Conservation (phyloP, 1,140 invertebrate species). For the Nylanderia fulva region DNA sequence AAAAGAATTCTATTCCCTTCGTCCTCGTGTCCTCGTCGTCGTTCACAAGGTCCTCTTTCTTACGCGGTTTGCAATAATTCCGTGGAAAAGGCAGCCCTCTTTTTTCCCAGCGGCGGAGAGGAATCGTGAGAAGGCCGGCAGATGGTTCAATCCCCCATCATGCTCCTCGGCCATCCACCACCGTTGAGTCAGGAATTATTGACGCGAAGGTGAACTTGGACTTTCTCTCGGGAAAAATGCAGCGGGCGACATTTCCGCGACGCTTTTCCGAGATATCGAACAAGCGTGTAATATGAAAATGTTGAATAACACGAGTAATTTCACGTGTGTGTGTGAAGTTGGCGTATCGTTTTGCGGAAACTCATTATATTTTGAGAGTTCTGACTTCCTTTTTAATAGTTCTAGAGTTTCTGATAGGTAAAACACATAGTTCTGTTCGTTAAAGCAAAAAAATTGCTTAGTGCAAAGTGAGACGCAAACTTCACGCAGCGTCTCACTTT, state of each 20-base stretch:
- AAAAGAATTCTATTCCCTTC: conserved; percentile 38
- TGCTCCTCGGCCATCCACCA: conserved; percentile 32
- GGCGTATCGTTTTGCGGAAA: too few species aligned
- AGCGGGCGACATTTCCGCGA: background rate
- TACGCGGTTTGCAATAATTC: conserved; percentile 48
- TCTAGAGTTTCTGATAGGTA: too few species aligned
- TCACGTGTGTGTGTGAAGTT: too few species aligned
- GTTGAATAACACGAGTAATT: background rate
- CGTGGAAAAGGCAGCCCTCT: conserved; percentile 25
- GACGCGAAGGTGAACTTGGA: conserved; percentile 55
- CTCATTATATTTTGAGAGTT: too few species aligned
- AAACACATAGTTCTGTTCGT: too few species aligned
- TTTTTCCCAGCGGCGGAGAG: conserved; percentile 19
- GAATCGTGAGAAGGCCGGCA: conserved; percentile 59
- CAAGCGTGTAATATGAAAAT: background rate
- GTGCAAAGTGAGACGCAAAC: too few species aligned
- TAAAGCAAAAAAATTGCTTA: too few species aligned
- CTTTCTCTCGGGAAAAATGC: conserved; percentile 8
- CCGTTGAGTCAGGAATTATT: conserved; percentile 51
- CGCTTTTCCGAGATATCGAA: conserved; percentile 18
- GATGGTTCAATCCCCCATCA: conserved; percentile 46
- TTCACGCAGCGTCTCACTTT: too few species aligned
- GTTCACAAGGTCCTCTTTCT: conserved; percentile 13
- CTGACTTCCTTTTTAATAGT: too few species aligned
- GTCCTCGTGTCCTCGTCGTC: background rate